Conservation (phyloP, 1,140 invertebrate genomes). For the Eurosta solidaginis region DNA sequence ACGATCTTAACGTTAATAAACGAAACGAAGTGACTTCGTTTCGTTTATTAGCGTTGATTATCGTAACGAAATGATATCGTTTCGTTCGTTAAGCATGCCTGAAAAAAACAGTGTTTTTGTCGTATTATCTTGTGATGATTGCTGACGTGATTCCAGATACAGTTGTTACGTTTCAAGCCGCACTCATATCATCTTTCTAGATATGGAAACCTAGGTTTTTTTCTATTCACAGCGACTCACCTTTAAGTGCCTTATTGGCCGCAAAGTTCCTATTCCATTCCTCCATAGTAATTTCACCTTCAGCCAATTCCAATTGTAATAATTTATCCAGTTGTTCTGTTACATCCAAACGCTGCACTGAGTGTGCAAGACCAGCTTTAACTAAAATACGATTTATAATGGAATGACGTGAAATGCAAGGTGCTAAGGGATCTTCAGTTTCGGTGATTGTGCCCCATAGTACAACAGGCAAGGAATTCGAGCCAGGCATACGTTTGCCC, state of each 20-base stretch:
- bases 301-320: constrained; percentile 18
- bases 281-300: constrained; percentile 33
- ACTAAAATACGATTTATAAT: constrained; percentile 37
- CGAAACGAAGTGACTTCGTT: too few species aligned
- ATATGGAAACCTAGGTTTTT: background rate
- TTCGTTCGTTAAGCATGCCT: too few species aligned
- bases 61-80: too few species aligned
- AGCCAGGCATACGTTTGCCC: constrained; percentile 31
- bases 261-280: constrained; percentile 32
- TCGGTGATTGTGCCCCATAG: constrained; percentile 39
- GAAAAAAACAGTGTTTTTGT: too few species aligned
- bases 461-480: constrained; percentile 38
- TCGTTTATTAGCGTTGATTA: too few species aligned
- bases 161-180: too few species aligned
- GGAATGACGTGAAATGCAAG: constrained; percentile 14
- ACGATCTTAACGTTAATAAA: too few species aligned
- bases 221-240: background rate
- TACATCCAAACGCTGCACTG: constrained; percentile 15
- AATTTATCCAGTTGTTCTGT: constrained; percentile 31
- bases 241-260: background rate
- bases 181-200: too few species aligned
- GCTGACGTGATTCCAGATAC: too few species aligned
- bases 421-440: constrained; percentile 37
- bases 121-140: too few species aligned
- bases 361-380: constrained; percentile 31